Evolutionary conservation across 1,140 invertebrate species (phyloP).

Genomic region (Sarcophaga peregrina): DNA sequence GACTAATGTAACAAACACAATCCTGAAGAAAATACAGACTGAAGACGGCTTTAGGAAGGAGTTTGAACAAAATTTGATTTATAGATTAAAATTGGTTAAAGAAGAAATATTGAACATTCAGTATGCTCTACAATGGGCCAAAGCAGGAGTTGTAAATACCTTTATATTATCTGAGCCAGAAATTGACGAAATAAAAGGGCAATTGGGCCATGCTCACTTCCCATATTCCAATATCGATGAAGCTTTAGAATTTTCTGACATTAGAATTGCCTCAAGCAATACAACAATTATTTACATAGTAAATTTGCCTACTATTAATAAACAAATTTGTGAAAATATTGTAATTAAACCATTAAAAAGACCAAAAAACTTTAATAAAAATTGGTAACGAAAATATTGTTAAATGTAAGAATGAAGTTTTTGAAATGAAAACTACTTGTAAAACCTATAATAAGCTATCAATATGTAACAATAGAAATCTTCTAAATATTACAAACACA

Average conservation of each 20-base stretch:
- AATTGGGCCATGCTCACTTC: not conserved
- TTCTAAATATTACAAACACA: too few relatives aligned
- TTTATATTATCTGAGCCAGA: not conserved
- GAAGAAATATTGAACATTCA: slow-evolving; percentile 9
- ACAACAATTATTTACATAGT: too few relatives aligned
- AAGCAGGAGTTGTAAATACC: not conserved
- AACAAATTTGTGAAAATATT: too few relatives aligned
- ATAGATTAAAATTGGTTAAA: not conserved
- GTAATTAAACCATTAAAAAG: not conserved
- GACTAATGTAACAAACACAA: not conserved
- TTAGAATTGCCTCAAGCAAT: too few relatives aligned
- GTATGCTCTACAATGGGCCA: too few relatives aligned
- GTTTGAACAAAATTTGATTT: not conserved
- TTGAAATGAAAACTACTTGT: not conserved
- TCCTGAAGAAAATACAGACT: too few relatives aligned
- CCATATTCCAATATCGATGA: too few relatives aligned
- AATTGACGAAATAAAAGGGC: not conserved
- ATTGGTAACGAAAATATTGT: not conserved
- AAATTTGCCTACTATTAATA: too few relatives aligned
- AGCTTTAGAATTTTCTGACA: too few relatives aligned
- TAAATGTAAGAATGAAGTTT: not conserved
- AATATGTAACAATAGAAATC: too few relatives aligned
- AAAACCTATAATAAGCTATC: too few relatives aligned
- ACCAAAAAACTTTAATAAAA: not conserved
- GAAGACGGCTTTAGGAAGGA: too few relatives aligned